Evolutionary conservation across 2,113 vertebrate species (phyloP), one percentile per base, ranked within the genome.

Genomic region (Oncorhynchus mykiss): DNA sequence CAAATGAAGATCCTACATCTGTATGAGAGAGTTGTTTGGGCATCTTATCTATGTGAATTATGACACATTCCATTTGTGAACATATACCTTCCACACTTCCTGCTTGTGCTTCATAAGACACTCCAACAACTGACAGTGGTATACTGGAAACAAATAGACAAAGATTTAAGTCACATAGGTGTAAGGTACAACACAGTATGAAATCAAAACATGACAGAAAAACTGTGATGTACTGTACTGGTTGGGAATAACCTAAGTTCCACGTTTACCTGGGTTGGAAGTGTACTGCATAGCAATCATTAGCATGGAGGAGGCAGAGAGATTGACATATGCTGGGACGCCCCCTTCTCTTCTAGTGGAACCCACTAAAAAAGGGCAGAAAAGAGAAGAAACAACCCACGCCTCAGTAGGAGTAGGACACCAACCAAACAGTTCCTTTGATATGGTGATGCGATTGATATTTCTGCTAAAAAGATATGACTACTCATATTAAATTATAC

Each of bases 261-360:
- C n/a, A 16, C 1, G 24, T 54, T 74, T 92, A 98, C 98, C 98
- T 80, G 97, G 98, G 84, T 99, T 99, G 73, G 97, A 94, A 18
- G 98, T 99, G 86, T 99, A 99, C 91, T 99, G 98, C 98, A 99
- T 99, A 83, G 97, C 96, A 85, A 99, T 98, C 98, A 99, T 99
- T 54, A 99, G 92, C 98, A 99, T 99, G 70, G 98, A 99, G 22
- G 96, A 98, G 20, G 98, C 96, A 81, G 98, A 99, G 2, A 99
- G 91, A 92, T 98, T 99, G 75, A 99, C 97, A 72, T 99, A 98
- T 59, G 97, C 95, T 9, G 98, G 97, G 78, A 99, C 95, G 0
- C 92, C 93, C 6, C 95, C 94, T 90, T 99, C 98, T 92, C 95
- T 95, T 90, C 96, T 94, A 70, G 95, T 98, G 66, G 98, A 99